Evolutionary conservation across 2,888 invertebrate genomes (phyloP).

Genomic region (Ceriagrion tenellum): DNA sequence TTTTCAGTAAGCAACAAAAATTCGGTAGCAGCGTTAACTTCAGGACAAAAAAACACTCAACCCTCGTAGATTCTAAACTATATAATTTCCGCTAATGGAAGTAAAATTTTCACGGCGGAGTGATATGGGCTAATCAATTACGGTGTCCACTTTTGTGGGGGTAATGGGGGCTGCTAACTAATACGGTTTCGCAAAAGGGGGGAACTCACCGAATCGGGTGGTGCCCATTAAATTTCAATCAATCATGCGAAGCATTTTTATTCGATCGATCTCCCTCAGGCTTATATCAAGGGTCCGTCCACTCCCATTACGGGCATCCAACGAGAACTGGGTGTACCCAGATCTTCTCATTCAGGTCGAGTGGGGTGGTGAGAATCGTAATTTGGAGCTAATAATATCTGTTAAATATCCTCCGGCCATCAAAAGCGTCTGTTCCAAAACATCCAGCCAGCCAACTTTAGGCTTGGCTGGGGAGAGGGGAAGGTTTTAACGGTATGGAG

Average conservation of each 20-base stretch:
- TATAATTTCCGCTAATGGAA: neutral
- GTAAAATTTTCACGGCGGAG: neutral
- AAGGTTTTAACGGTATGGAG: too few species aligned
- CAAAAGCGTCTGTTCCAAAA: neutral
- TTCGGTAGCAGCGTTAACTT: neutral
- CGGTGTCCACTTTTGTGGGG: neutral
- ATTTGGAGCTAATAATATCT: neutral
- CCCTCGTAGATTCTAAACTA: neutral
- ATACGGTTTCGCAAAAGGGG: neutral
- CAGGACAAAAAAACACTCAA: neutral
- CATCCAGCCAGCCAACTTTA: neutral
- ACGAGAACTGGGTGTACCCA: neutral
- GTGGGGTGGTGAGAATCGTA: neutral
- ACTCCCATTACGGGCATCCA: neutral
- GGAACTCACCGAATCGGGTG: neutral
- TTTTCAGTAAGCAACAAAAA: neutral
- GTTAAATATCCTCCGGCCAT: neutral
- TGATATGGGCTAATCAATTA: neutral
- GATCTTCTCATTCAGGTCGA: neutral
- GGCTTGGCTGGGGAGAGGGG: too few species aligned
- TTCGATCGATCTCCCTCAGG: neutral
- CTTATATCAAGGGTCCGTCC: neutral
- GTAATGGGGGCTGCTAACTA: neutral
- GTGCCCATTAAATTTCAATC: slow-evolving; percentile 4
- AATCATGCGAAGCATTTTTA: neutral